These are phyloP conservation scores for Melanchra persicariae DNA, from an alignment of 2,888 invertebrate genomes.

Conservation along the genomic window DNA sequence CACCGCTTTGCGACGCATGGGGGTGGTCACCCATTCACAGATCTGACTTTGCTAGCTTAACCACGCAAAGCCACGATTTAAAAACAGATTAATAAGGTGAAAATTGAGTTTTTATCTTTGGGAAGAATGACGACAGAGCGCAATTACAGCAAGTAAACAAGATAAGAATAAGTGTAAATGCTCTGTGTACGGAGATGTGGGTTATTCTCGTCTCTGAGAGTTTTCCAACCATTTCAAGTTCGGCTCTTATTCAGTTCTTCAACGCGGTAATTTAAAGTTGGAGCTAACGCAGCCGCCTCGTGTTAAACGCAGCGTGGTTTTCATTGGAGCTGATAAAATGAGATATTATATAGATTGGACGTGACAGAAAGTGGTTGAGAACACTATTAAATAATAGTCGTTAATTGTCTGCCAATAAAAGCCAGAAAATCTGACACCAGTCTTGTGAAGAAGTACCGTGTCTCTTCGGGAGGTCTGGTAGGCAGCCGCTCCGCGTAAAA, in stretches of 20 bases:
- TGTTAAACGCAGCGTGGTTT: not conserved
- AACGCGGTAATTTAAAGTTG: slow-evolving; percentile 25
- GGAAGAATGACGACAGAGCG: too few species aligned
- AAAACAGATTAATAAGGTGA: too few species aligned
- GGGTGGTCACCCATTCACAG: too few species aligned
- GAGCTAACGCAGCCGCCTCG: not conserved
- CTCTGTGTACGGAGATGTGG: not conserved
- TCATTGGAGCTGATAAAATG: slow-evolving; percentile 4
- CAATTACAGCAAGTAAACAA: not conserved
- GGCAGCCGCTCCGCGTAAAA: too few species aligned
- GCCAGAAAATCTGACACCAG: too few species aligned
- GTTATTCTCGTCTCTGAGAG: not conserved
- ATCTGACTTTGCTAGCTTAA: too few species aligned
- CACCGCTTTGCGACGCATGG: too few species aligned
- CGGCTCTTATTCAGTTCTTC: not conserved
- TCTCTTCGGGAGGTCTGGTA: too few species aligned
- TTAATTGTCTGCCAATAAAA: too few species aligned
- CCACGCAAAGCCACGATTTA: too few species aligned
- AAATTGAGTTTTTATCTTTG: too few species aligned
- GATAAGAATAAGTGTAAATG: not conserved
- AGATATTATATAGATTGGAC: not conserved
- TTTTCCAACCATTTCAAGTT: not conserved
- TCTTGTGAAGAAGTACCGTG: too few species aligned
- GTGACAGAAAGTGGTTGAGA: not conserved
- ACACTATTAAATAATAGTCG: not conserved